Conservation (phyloP, 53 echinoderm and acorn worm genomes). For the Antedon mediterranea region DNA sequence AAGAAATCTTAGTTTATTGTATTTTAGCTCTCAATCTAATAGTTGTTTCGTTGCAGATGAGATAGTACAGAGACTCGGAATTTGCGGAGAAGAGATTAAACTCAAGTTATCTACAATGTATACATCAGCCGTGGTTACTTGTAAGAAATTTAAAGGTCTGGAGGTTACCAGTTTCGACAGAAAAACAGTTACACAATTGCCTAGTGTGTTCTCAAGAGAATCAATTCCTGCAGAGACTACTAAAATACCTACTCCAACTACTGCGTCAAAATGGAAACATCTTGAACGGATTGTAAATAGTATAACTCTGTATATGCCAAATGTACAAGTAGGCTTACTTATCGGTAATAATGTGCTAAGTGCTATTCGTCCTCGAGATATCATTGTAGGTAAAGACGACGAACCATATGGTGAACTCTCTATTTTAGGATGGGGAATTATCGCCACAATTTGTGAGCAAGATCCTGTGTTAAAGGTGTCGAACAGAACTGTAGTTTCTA, state of each 20-base stretch:
- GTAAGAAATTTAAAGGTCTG: not conserved
- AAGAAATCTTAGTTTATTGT: conserved; percentile 14
- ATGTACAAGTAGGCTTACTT: not conserved
- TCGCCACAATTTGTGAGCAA: not conserved
- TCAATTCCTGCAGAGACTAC: not conserved
- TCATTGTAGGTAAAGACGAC: not conserved
- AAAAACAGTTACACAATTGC: not conserved
- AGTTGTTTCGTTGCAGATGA: too few relatives aligned
- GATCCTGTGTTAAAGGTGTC: not conserved
- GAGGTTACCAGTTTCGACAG: not conserved
- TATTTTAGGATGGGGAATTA: conserved; percentile 1
- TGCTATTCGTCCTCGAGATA: not conserved
- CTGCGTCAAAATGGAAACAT: not conserved
- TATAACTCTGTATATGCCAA: not conserved
- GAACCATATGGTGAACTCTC: not conserved
- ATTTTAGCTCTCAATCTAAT: not conserved
- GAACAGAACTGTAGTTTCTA: not conserved
- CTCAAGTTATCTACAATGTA: conserved; percentile 26
- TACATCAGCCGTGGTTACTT: not conserved
- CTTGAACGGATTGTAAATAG: not conserved
- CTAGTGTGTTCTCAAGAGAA: not conserved
- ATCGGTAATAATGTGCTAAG: not conserved
- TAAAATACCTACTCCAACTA: not conserved
- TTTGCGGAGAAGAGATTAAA: conserved; percentile 10
- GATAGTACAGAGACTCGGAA: not conserved